phyloP scores from a whole-genome alignment of 2,888 invertebrate genomes.

The Drosophila austrosaltans region DNA sequence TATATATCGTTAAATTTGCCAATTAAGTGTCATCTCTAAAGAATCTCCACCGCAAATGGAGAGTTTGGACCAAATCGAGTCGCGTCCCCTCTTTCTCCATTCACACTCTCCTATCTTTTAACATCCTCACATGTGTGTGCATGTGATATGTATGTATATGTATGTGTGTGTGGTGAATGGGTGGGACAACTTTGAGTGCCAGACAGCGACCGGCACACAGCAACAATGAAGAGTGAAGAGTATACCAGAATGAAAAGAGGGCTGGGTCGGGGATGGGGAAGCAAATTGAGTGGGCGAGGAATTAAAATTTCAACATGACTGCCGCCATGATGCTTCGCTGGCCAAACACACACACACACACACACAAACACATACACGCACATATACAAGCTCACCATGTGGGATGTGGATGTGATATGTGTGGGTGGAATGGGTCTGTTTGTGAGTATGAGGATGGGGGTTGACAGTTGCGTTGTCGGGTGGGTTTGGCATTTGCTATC shows the following conservation, averaged over 20 bases:
- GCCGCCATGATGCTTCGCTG: constrained; percentile 77
- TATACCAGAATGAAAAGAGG: background rate
- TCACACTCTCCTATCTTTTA: background rate
- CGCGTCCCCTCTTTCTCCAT: background rate
- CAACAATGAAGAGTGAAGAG: constrained; percentile 39
- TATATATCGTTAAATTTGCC: background rate
- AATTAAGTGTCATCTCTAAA: background rate
- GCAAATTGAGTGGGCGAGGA: constrained; percentile 82
- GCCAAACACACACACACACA: constrained; percentile 56
- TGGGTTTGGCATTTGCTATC: constrained; percentile 78
- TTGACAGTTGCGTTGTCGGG: constrained; percentile 49
- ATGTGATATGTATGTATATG: constrained; percentile 3
- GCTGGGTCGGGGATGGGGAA: constrained; percentile 5
- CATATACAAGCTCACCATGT: constrained; percentile 30
- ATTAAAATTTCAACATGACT: constrained; percentile 82
- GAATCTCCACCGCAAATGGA: constrained; percentile 11
- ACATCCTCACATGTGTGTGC: background rate
- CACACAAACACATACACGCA: constrained; percentile 7
- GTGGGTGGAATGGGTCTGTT: constrained; percentile 27
- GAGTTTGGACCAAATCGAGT: constrained; percentile 13
- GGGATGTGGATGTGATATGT: constrained; percentile 35
- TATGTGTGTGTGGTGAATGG: constrained; percentile 1
- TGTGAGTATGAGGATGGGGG: constrained; percentile 32
- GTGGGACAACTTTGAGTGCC: constrained; percentile 69
- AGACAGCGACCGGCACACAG: constrained; percentile 56